Conservation (phyloP, 2,797 vertebrate species). For the Ctenosaura bakeri region DNA sequence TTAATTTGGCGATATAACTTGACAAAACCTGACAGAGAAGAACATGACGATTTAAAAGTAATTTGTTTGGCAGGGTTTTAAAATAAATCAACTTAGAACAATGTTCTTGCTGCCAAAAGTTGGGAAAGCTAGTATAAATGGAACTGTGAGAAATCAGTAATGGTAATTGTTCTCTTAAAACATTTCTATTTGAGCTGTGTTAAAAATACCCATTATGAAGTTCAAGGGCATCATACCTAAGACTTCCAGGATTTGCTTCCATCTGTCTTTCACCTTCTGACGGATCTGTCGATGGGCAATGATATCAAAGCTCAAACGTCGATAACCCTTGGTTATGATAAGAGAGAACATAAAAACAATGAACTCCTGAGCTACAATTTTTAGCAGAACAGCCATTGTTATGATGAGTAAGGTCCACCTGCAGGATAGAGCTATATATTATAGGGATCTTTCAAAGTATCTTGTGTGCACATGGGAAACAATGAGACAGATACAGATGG, state of each 20-base stretch:
- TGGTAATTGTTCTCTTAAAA: background rate
- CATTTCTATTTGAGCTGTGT: background rate
- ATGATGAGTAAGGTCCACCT: background rate
- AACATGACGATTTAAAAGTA: background rate
- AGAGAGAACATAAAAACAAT: background rate
- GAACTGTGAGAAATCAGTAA: background rate
- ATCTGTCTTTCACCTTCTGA: slow-evolving; percentile 85
- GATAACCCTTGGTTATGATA: slow-evolving; percentile 78
- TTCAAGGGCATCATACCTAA: slow-evolving; percentile 76
- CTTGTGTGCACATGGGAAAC: background rate
- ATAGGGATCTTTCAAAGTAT: background rate
- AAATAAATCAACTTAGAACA: background rate
- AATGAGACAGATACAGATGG: too few species aligned
- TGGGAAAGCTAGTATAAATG: too few species aligned
- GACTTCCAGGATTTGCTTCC: slow-evolving; percentile 86
- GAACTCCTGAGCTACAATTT: background rate
- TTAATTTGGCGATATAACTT: too few species aligned
- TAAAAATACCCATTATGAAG: background rate
- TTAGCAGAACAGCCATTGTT: background rate
- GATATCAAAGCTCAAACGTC: slow-evolving; percentile 86
- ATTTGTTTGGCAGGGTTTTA: background rate
- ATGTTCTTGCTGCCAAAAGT: background rate
- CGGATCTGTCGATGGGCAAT: slow-evolving; percentile 86
- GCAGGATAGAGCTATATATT: background rate
- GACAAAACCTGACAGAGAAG: background rate